A percentile compares a stretch with the other conserved stretches of the same genome.
Evolutionary conservation across 2,797 vertebrate genomes (phyloP).

Genomic region (Rhynchotus rufescens): DNA sequence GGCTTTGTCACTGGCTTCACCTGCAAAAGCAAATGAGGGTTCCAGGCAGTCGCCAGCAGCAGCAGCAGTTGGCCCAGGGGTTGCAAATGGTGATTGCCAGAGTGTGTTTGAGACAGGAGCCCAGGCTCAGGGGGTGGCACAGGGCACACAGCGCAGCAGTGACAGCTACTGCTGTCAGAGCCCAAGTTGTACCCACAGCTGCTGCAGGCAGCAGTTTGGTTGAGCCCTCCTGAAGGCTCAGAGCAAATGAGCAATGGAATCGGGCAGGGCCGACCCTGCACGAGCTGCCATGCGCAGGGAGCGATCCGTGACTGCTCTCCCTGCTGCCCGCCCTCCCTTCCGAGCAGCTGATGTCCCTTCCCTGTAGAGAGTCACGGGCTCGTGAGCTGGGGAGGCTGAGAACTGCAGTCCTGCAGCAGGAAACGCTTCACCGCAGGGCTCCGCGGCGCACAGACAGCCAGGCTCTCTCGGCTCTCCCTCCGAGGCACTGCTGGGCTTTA

Average conservation of each 20-base stretch:
- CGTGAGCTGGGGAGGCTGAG: not conserved
- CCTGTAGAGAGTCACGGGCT: not conserved
- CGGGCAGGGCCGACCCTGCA: accelerated
- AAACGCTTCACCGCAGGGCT: not conserved
- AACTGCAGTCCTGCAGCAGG: not conserved
- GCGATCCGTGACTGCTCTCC: accelerated
- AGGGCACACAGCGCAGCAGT: accelerated
- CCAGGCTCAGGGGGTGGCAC: not conserved
- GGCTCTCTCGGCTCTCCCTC: not conserved
- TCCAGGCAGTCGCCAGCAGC: not conserved
- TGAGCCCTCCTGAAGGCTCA: not conserved
- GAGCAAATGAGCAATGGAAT: accelerated
- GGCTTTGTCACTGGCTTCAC: not conserved
- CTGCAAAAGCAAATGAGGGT: not conserved
- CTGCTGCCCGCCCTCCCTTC: not conserved
- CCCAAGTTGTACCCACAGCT: too few relatives aligned
- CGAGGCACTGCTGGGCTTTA: not conserved
- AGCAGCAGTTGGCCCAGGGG: not conserved
- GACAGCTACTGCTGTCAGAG: not conserved
- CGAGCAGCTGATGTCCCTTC: not conserved
- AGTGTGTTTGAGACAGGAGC: not conserved
- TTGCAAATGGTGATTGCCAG: not conserved
- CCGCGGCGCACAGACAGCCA: not conserved
- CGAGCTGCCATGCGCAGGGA: accelerated
- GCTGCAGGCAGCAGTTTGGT: not conserved